Base-by-base conservation (phyloP, 2,113 vertebrate species). In the Turdus rufiventris region DNA sequence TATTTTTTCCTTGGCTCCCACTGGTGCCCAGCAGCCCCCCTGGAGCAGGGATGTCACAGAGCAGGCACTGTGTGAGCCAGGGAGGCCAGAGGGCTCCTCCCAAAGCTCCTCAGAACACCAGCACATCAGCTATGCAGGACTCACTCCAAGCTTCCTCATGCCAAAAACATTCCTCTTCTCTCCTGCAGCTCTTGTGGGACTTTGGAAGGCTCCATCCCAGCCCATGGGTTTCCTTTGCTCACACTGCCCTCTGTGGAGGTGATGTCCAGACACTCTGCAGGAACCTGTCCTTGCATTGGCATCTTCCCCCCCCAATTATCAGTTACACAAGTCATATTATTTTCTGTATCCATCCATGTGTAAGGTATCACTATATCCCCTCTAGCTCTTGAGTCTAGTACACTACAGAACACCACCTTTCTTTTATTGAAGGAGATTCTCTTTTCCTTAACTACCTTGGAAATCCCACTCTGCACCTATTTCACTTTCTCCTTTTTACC, bases 231-330 rank as follows among this genome's bases (percentile, higher is more conserved):
- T 94, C 61, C 73, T 88, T 58, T 73, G 91, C 89, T 89, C 80
- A 87, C 87, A 85, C 61, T 94, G 89, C 61, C 93, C 80, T 94
- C 94, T 78, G 60, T 87, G 84, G 84, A 67, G 57, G 61, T 63
- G 62, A 93, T 47, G 58, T 72, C 92, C 71, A 79, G 93, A 21
- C 43, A 43, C 36, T 57, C 42, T 65, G 61, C 3, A 0, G 57
- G 53, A 91, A 13, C 5, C 36, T 5, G 9, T 29, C 81, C 81
- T 74, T 75, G 43, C 11, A 45, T 57, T 82, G 85, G 8, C 40
- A n/a, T 36, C 48, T 47, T 28, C 7, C 0, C 2, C 5, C 12
- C 48, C 78, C 73, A 63, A 1, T 28, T 20, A 18, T 4, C n/a
- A 54, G 6, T 65, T 65, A 48, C 6, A 65, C 16, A 45, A 53